Evolutionary conservation across 30 jellyfish, hydroid and myxozoan species (phyloP).

Genomic region (Aurelia aurita): DNA sequence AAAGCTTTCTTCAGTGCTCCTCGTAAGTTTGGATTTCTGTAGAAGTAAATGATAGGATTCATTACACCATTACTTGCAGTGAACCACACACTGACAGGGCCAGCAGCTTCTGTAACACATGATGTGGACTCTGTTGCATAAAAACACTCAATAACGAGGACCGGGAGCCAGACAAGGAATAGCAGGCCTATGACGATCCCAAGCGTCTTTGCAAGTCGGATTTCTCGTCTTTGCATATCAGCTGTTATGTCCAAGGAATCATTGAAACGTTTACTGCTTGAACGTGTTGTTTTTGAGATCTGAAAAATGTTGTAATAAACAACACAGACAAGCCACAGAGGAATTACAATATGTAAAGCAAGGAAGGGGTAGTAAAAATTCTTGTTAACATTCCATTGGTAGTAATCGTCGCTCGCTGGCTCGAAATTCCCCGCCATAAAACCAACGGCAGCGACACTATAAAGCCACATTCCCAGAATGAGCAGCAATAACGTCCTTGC

Average conservation of each 20-base stretch:
- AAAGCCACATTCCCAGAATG: conserved; percentile 49
- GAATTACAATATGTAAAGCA: conserved; percentile 64
- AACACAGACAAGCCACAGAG: conserved; percentile 28
- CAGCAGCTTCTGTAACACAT: conserved; percentile 70
- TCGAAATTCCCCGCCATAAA: conserved; percentile 57
- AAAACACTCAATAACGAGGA: conserved; percentile 71
- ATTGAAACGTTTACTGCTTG: background rate
- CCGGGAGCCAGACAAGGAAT: conserved; percentile 83
- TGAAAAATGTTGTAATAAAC: conserved; percentile 40
- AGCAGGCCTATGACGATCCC: conserved; percentile 71
- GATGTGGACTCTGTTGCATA: conserved; percentile 64
- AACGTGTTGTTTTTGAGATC: conserved; percentile 11
- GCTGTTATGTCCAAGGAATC: background rate
- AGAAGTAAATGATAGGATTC: conserved; percentile 70
- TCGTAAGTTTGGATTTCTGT: conserved; percentile 68
- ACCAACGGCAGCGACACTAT: conserved; percentile 53
- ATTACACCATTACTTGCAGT: conserved; percentile 61
- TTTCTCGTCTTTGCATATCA: conserved; percentile 36
- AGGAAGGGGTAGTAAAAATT: conserved; percentile 69
- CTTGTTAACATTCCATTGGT: conserved; percentile 70
- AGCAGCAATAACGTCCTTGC: background rate
- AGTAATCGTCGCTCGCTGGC: conserved; percentile 12
- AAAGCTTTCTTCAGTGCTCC: conserved; percentile 20
- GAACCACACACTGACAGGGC: conserved; percentile 85
- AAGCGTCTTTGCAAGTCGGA: conserved; percentile 69